Evolutionary conservation across 2,888 invertebrate genomes (phyloP).

Genomic region (Pristionchus mayeri): DNA sequence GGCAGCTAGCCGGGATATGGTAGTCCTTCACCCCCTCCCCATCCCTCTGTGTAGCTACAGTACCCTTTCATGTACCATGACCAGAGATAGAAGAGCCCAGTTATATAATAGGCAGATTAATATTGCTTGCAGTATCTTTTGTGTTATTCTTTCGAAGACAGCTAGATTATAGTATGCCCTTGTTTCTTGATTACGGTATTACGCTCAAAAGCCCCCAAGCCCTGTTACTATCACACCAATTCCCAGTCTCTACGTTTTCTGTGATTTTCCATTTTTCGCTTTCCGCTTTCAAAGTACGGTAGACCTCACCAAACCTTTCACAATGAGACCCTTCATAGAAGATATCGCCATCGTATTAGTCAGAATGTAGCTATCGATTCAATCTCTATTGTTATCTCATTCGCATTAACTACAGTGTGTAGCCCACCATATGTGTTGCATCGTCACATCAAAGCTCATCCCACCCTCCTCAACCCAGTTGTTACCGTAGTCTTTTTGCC

Average conservation of each 20-base stretch:
- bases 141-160: not conserved
- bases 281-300: slow-evolving; percentile 34
- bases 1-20: slow-evolving; percentile 23
- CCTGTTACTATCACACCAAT: not conserved
- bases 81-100: not conserved
- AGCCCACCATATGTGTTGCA: too few species aligned
- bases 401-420: too few species aligned
- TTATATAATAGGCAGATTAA: not conserved
- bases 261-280: not conserved
- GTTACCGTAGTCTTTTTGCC: slow-evolving; percentile 14
- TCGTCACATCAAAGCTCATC: too few species aligned
- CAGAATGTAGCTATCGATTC: not conserved
- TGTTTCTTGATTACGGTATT: not conserved
- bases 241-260: not conserved
- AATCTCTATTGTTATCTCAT: too few species aligned
- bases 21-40: not conserved
- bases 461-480: not conserved
- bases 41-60: not conserved
- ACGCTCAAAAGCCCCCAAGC: slow-evolving; percentile 2
- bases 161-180: not conserved
- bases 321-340: not conserved
- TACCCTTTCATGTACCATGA: not conserved
- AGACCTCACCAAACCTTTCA: not conserved
- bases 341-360: not conserved
- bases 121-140: not conserved